These are phyloP conservation scores for Galleria mellonella DNA, from an alignment of 1,140 invertebrate genomes.

Conservation along the genomic window DNA sequence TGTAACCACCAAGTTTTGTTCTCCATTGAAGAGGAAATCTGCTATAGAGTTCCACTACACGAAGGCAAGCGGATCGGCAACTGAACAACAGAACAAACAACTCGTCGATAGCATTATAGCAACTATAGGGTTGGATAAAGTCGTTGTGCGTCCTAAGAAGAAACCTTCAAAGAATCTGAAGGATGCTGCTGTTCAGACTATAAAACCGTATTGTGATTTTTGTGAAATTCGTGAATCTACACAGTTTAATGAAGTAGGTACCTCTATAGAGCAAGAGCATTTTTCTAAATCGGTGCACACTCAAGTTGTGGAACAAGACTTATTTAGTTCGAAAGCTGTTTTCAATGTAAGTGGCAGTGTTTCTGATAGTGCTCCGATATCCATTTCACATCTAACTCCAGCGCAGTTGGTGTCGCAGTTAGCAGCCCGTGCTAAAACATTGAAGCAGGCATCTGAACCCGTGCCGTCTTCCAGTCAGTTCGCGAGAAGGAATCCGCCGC, in stretches of 20 bases:
- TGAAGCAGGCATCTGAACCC: constrained; percentile 36
- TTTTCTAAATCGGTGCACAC: constrained; percentile 45
- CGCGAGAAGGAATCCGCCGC: constrained; percentile 15
- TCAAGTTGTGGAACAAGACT: constrained; percentile 61
- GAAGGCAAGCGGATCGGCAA: constrained; percentile 18
- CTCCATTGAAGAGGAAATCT: constrained; percentile 57
- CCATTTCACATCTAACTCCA: constrained; percentile 60
- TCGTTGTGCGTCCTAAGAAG: constrained; percentile 35
- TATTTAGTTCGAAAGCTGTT: constrained; percentile 50
- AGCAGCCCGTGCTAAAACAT: constrained; percentile 57
- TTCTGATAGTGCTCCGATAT: constrained; percentile 39
- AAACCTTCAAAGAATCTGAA: constrained; percentile 34
- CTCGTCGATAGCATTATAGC: constrained; percentile 45
- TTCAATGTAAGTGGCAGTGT: constrained; percentile 51
- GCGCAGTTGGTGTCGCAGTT: constrained; percentile 63
- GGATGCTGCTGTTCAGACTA: constrained; percentile 53
- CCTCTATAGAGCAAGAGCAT: constrained; percentile 32
- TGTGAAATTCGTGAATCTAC: constrained; percentile 52
- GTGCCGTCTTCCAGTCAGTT: constrained; percentile 21
- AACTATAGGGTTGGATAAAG: constrained; percentile 37
- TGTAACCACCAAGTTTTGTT: constrained; percentile 45
- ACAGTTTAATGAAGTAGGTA: constrained; percentile 21
- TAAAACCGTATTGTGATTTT: constrained; percentile 46
- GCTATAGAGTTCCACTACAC: constrained; percentile 49
- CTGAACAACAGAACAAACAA: constrained; percentile 41